Evolutionary conservation across 2,888 invertebrate species (phyloP).

Genomic region (Lithophane leautieri): DNA sequence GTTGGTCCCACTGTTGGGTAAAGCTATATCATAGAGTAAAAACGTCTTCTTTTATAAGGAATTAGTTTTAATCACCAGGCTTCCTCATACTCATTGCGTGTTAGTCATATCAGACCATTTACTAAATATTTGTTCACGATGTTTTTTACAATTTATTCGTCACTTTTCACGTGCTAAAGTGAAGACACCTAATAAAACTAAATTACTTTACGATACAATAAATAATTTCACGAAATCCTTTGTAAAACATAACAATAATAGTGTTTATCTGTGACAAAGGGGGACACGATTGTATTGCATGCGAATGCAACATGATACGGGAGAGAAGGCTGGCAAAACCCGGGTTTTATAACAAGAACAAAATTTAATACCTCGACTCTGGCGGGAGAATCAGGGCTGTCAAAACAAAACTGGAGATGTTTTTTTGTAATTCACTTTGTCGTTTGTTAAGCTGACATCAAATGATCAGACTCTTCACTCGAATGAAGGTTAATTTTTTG

Average conservation of each 20-base stretch:
- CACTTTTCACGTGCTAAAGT: slow-evolving; percentile 2
- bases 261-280: slow-evolving; percentile 13
- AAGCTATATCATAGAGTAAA: neutral
- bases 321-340: neutral
- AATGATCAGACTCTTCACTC: too few species aligned
- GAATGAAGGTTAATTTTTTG: neutral
- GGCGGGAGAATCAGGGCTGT: slow-evolving; percentile 7
- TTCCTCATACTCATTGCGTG: neutral
- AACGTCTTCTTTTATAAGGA: neutral
- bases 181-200: neutral
- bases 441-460: neutral
- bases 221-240: slow-evolving; percentile 25
- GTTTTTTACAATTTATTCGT: neutral
- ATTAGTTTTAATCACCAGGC: neutral
- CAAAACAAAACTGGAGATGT: neutral
- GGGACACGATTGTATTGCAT: slow-evolving; percentile 19
- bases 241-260: neutral
- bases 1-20: too few species aligned
- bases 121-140: neutral
- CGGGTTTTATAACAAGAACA: slow-evolving; percentile 13
- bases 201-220: slow-evolving; percentile 23
- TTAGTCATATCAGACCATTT: too few species aligned
- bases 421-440: neutral
- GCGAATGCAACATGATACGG: slow-evolving; percentile 40
- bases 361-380: slow-evolving; percentile 6